Evolutionary conservation across 2,888 invertebrate genomes (phyloP), one percentile per base, ranked within the genome.

Genomic region (Andrena fulva): DNA sequence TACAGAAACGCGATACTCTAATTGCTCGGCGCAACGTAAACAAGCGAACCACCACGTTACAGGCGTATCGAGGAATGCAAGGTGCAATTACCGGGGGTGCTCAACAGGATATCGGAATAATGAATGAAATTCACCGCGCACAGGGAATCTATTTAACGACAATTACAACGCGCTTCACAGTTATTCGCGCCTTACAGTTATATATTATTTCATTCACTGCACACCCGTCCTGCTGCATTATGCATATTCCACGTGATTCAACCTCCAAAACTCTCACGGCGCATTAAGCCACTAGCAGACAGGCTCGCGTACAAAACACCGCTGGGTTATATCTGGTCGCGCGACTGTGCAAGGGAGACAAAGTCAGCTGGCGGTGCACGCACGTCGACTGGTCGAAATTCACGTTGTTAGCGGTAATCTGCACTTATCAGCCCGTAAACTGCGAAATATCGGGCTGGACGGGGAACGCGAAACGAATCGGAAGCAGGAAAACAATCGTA

Each of bases 361-460:
- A 69, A 63, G 33, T 76, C 75, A 27, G 48, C 52, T 66, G 12
- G n/a, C 67, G 71, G 67, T 70, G 52, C 60, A 69, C 27, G 71
- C 68, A 42, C 27, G 64, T 56, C 75, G 67, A 68, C 48, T 62
- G 48, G 20, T 35, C 59, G 64, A 48, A 70, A 78, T 74, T 67
- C 69, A n/a, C 78, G 33, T 70, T 72, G 72, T 54, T 42, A 10
- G 50, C 59, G 66, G 66, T 70, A 66, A 80, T 76, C 66, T 64
- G 66, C 10, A 70, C 52, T 80, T 76, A 76, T 70, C 76, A 60
- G 66, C 48, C 29, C 60, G 60, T 52, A 27, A 66, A 8, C 35
- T 60, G 24, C 62, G 64, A 76, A 79, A 69, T 59, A 29, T 8
- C 33, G 12, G 12, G n/a, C 1, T 50, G 63, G 27, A n/a, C n/a